phyloP scores from a whole-genome alignment of 2,113 vertebrate genomes.

The Psettodes erumei region DNA sequence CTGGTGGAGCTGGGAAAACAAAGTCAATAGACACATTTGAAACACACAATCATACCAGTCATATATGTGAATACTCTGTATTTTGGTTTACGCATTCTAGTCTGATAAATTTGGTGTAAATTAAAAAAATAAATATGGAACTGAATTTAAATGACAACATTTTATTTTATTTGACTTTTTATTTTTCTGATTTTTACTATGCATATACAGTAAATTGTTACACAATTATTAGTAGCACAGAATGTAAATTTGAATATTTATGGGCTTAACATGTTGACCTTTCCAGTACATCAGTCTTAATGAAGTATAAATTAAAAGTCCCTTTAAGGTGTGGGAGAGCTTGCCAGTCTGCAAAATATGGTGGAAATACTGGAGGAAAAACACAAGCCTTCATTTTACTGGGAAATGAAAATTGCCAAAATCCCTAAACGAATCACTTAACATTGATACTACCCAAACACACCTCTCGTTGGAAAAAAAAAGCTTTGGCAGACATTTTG shows the following conservation, averaged over 20 bases:
- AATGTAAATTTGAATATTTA: conserved; percentile 18
- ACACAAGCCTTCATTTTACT: conserved; percentile 40
- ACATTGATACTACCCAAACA: conserved; percentile 27
- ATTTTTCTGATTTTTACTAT: too few relatives aligned
- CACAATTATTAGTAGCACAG: background rate
- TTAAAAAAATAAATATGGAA: too few relatives aligned
- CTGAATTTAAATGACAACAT: too few relatives aligned
- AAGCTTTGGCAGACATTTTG: conserved; percentile 29
- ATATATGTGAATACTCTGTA: background rate
- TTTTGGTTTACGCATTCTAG: background rate
- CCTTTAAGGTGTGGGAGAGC: background rate
- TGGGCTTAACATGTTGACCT: conserved; percentile 27
- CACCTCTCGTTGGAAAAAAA: conserved; percentile 1
- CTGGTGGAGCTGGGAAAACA: background rate
- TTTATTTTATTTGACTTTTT: background rate
- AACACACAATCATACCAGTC: background rate
- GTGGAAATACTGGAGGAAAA: background rate
- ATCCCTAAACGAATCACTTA: conserved; percentile 29
- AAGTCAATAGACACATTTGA: background rate
- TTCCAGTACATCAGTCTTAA: conserved; percentile 38
- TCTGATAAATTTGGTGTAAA: background rate
- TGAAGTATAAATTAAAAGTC: conserved; percentile 50
- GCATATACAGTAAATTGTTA: background rate
- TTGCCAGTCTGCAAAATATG: conserved; percentile 25
- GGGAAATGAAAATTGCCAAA: conserved; percentile 39